Percentiles rank a stretch among this genome's conserved stretches.
Conservation (phyloP, 2,113 vertebrate species). For the Pavo muticus region DNA sequence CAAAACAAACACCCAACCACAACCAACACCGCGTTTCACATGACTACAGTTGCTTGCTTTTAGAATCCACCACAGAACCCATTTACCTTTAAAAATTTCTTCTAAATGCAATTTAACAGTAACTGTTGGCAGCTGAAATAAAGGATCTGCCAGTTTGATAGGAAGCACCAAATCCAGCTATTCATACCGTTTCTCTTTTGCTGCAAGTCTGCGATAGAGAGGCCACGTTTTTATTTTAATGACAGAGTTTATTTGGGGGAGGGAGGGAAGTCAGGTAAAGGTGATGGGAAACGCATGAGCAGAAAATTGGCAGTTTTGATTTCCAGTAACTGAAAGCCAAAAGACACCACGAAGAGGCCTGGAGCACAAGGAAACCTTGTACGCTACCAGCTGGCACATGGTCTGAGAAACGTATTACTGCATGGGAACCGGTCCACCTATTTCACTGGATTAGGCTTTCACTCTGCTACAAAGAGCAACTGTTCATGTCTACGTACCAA, state of each 20-base stretch:
- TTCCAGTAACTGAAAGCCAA: not conserved
- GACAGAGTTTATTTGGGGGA: not conserved
- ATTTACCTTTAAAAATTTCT: not conserved
- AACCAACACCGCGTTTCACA: not conserved
- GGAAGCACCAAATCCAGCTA: not conserved
- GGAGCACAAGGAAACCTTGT: not conserved
- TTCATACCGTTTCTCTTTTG: not conserved
- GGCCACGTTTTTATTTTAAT: not conserved
- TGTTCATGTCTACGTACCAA: not conserved
- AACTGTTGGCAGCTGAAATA: not conserved
- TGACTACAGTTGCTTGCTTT: not conserved
- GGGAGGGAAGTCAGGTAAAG: not conserved
- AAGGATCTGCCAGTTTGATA: not conserved
- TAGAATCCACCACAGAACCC: not conserved
- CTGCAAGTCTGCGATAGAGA: not conserved
- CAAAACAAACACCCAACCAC: not conserved
- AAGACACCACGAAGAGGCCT: not conserved
- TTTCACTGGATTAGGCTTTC: not conserved
- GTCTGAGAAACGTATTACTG: not conserved
- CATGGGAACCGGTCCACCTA: rapidly evolving
- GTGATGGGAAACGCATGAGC: rapidly evolving
- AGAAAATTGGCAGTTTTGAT: not conserved
- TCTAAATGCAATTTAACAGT: not conserved
- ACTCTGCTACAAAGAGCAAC: not conserved
- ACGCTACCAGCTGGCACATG: not conserved